A percentile compares a stretch with the other conserved stretches of the same genome.
Evolutionary conservation across 2,888 invertebrate species (phyloP).

Genomic region (Trissoscelio sp.): DNA sequence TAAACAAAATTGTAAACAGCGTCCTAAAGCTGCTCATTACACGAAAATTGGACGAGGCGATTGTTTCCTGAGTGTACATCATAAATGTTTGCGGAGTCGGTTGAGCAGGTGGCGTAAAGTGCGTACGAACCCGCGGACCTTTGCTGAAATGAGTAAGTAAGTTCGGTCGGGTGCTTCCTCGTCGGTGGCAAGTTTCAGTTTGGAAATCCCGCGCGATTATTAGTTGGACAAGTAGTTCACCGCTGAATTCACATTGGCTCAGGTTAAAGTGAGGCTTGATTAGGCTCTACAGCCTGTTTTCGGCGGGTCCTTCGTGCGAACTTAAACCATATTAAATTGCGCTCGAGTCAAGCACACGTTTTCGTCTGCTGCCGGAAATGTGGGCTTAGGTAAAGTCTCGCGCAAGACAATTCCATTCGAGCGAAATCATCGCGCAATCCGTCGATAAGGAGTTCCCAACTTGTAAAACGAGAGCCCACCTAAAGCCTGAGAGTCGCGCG

Average conservation of each 20-base stretch:
- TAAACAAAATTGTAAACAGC: neutral
- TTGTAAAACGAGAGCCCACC: conserved; percentile 19
- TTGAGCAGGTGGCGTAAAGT: conserved; percentile 54
- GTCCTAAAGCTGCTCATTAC: neutral
- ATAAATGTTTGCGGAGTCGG: conserved; percentile 44
- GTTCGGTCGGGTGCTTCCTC: conserved; percentile 48
- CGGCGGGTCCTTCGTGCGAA: conserved; percentile 74
- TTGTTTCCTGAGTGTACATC: conserved; percentile 37
- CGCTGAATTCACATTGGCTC: conserved; percentile 66
- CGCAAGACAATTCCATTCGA: conserved; percentile 56
- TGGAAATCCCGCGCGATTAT: conserved; percentile 80
- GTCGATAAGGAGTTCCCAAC: conserved; percentile 54
- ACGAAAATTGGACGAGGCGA: conserved; percentile 18
- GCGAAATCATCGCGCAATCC: conserved; percentile 57
- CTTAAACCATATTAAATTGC: conserved; percentile 83
- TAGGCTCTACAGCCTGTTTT: conserved; percentile 80
- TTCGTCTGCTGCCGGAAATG: conserved; percentile 66
- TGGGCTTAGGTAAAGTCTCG: conserved; percentile 53
- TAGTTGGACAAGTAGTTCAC: conserved; percentile 81
- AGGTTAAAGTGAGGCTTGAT: conserved; percentile 81
- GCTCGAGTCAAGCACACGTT: conserved; percentile 79
- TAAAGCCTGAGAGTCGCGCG: conserved; percentile 8
- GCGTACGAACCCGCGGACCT: conserved; percentile 49
- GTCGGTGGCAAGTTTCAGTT: conserved; percentile 74
- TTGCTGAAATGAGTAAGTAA: conserved; percentile 55